Conservation (phyloP, 1,140 invertebrate species). For the Heliconius hewitsoni region DNA sequence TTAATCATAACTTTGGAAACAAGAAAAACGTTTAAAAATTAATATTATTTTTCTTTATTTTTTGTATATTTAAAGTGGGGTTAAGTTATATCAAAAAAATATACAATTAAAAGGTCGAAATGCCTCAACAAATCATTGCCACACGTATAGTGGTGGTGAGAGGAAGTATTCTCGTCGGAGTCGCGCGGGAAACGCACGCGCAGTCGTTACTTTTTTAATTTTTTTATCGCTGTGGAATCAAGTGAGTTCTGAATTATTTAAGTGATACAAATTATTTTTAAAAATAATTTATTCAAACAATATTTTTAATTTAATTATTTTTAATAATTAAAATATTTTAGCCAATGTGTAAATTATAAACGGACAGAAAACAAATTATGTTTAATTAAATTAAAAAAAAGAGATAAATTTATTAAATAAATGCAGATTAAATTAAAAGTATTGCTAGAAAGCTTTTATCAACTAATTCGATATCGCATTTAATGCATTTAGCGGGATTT, state of each 20-base stretch:
- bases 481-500: background rate
- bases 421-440: background rate
- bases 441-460: background rate
- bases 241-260: slow-evolving; percentile 28
- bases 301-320: background rate
- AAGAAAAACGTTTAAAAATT: too few relatives aligned
- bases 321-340: background rate
- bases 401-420: background rate
- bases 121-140: slow-evolving; percentile 22
- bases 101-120: slow-evolving; percentile 20
- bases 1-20: too few relatives aligned
- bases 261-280: background rate
- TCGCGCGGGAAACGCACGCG: slow-evolving; percentile 54
- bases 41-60: background rate
- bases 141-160: slow-evolving; percentile 37
- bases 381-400: too few relatives aligned
- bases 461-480: slow-evolving; percentile 1
- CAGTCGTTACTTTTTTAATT: slow-evolving; percentile 35
- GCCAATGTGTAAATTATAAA: background rate
- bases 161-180: slow-evolving; percentile 49
- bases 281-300: background rate
- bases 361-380: background rate
- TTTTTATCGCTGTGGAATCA: slow-evolving; percentile 28
- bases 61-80: background rate
- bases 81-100: background rate